Base-by-base conservation (phyloP, 2,797 vertebrate species). In the Enteromius argenteus region DNA sequence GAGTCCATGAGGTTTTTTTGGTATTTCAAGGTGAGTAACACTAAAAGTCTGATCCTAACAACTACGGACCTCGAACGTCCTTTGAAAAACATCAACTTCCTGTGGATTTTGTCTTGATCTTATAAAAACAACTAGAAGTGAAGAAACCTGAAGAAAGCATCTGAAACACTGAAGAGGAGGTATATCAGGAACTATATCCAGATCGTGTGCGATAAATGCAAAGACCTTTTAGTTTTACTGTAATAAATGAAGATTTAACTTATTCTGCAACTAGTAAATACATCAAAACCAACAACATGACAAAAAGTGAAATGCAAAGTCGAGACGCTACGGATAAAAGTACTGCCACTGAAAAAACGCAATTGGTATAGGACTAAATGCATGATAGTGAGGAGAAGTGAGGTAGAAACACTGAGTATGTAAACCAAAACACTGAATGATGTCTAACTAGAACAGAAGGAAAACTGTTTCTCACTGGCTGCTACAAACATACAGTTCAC, bases 351-450 rank as follows among this genome's bases (percentile, higher is more conserved):
- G 73, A 68, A 72, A 27, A 58, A 4, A 81, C 27, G 14, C 39
- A 14, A 39, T 35, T 3, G 4, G 15, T 13, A 71, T 27, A 71
- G 21, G 21, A 64, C 53, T 10, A 42, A 30, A 80, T 0, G 21
- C 23, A 56, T 35, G 2, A 60, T 71, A 71, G 75, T 5, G 3
- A 67, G 44, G 68, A 62, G 23, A 67, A 46, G 58, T 66, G 87
- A 88, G 87, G 87, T 88, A 88, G 87, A 88, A 75, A 77, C 35
- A 80, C 80, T 17, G 39, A 27, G 39, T 14, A 42, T 32, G 68
- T 82, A 82, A 86, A 81, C 67, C 53, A 82, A 69, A 82, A 80
- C 84, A 82, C 64, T 71, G 44, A 77, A 76, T 14, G 0, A 19
- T 4, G 46, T 42, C 21, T 44, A 32, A 67, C 37, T 13, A 3